A percentile compares a stretch with the other conserved stretches of the same genome.
These are phyloP conservation scores for Tenthredo mesomela DNA, from an alignment of 2,888 invertebrate genomes.

Conservation along the genomic window DNA sequence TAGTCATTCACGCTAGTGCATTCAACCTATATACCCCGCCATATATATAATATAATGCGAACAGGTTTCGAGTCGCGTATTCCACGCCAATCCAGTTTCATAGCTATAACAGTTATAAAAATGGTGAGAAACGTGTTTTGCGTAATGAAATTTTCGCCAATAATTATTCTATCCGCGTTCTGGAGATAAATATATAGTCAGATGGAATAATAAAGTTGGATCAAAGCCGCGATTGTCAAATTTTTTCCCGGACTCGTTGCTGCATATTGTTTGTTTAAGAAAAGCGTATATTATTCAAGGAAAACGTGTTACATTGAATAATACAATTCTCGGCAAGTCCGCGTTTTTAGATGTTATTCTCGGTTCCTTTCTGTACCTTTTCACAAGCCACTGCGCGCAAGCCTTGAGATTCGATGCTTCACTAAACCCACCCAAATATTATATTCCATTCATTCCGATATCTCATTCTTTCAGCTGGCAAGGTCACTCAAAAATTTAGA, in stretches of 20 bases:
- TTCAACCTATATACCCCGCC: neutral
- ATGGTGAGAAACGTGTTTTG: neutral
- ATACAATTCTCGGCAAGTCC: neutral
- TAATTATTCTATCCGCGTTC: neutral
- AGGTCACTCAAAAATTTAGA: neutral
- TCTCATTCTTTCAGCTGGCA: neutral
- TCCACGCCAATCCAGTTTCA: neutral
- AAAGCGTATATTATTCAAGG: neutral
- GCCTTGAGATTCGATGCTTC: neutral
- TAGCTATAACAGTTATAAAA: neutral
- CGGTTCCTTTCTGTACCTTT: neutral
- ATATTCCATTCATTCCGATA: neutral
- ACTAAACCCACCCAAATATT: neutral
- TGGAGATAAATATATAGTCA: neutral
- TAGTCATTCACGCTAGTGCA: neutral
- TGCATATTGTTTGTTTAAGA: neutral
- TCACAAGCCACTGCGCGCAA: neutral
- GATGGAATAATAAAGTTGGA: neutral
- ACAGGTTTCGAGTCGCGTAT: neutral
- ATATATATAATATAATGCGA: neutral
- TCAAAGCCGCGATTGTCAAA: neutral
- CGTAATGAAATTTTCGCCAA: neutral
- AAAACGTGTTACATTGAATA: neutral
- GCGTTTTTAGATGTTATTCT: slow-evolving; percentile 2
- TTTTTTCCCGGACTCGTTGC: neutral